Evolutionary conservation across 2,888 invertebrate genomes (phyloP), one percentile per base, ranked within the genome.

Genomic region (Barypeithes pellucidus): DNA sequence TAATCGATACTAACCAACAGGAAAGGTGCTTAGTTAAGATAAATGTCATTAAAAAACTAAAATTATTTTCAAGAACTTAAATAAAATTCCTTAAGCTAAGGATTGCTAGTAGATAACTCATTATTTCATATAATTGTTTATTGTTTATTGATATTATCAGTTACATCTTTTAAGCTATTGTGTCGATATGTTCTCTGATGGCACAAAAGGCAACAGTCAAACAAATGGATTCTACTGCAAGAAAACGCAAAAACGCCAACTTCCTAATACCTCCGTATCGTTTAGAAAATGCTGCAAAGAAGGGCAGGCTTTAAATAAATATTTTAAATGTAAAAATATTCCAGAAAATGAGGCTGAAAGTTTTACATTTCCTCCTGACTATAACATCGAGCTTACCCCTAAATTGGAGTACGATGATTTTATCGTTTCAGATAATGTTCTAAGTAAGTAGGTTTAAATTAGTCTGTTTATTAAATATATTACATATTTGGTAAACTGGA

Each of bases 111-210:
- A n/a, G n/a, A n/a, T n/a, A n/a, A n/a, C n/a, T n/a, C n/a, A n/a
- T n/a, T n/a, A n/a, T n/a, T n/a, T n/a, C n/a, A n/a, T n/a, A n/a
- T n/a, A n/a, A n/a, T n/a, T n/a, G n/a, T n/a, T n/a, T n/a, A n/a
- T n/a, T n/a, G n/a, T n/a, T n/a, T n/a, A n/a, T n/a, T n/a, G n/a
- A n/a, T n/a, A n/a, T n/a, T n/a, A n/a, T n/a, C 39, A 39, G 8
- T 45, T n/a, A 50, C 7, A 41, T 41, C 60, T 70, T 76, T 74
- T 60, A 36, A 78, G 77, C 24, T 78, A 77, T 33, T 78, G 78
- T 11, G 29, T 77, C 12, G 78, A 78, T 50, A 11, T 54, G 43
- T 77, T 78, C 70, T 77, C 75, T 8, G 60, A 77, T 29, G 76
- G 75, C 14, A n/a, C n/a, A n/a, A 50, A 16, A 9, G 52, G 68